phyloP scores from a whole-genome alignment of 2,113 vertebrate species.

The cat (Felis catus) region F.catus_Fca126_mat1.0 CM031413.1:9963001-9963500 shows the following conservation, averaged over 20 bases:
- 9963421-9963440: conserved; percentile 45
- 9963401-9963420: conserved; percentile 16
- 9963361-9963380: neutral
- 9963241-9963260: neutral
- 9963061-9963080: neutral
- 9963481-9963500: conserved; percentile 49
- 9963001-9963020: conserved; percentile 20
- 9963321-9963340: conserved; percentile 6
- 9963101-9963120: conserved; percentile 51
- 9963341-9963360: neutral
- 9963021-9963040: conserved; percentile 10
- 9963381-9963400: neutral
- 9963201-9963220: conserved; percentile 62
- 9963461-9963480: conserved; percentile 51
- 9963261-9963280: conserved; percentile 29
- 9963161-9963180: neutral
- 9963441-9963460: conserved; percentile 44
- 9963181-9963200: neutral
- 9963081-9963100: conserved; percentile 55
- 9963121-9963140: conserved; percentile 50
- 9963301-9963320: conserved; percentile 35
- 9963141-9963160: conserved; percentile 42
- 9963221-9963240: conserved; percentile 61
- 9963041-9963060: neutral
- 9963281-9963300: conserved; percentile 32